Percentiles rank a stretch among this genome's conserved stretches.
phyloP scores from a whole-genome alignment of 2,888 invertebrate genomes.

The Pecten maximus region DNA sequence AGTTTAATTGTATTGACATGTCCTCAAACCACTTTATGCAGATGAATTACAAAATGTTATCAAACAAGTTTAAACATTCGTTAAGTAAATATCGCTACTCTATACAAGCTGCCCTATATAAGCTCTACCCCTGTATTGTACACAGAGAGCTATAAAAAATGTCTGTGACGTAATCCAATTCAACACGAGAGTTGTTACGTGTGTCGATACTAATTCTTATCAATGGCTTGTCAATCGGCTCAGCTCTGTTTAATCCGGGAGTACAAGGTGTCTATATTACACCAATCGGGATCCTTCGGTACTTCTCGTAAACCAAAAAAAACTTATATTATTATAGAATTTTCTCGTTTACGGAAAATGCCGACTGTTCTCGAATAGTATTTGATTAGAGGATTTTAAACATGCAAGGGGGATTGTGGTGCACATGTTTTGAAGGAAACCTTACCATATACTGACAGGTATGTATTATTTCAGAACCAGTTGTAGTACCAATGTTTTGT shows the following conservation, averaged over 20 bases:
- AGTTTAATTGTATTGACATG: background rate
- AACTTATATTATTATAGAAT: too few relatives aligned
- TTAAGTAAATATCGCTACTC: background rate
- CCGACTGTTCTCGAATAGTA: too few relatives aligned
- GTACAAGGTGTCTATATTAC: background rate
- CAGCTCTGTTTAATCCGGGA: background rate
- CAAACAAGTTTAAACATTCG: background rate
- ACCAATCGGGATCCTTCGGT: background rate
- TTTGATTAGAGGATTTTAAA: background rate
- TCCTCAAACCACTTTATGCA: background rate
- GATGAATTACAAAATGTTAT: slow-evolving; percentile 3
- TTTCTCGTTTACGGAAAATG: too few relatives aligned
- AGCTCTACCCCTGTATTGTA: background rate
- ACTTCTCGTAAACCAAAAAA: too few relatives aligned
- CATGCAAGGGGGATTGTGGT: background rate
- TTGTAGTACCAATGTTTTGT: too few relatives aligned
- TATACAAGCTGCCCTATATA: background rate
- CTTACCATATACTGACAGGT: background rate
- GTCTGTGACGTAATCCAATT: slow-evolving; percentile 6
- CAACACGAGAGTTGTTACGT: background rate
- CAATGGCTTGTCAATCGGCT: background rate
- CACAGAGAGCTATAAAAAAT: background rate
- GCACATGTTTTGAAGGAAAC: background rate
- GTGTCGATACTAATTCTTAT: background rate
- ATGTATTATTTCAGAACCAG: background rate